Conservation (phyloP, 1,140 invertebrate species). For the Hirudo medicinalis region DNA sequence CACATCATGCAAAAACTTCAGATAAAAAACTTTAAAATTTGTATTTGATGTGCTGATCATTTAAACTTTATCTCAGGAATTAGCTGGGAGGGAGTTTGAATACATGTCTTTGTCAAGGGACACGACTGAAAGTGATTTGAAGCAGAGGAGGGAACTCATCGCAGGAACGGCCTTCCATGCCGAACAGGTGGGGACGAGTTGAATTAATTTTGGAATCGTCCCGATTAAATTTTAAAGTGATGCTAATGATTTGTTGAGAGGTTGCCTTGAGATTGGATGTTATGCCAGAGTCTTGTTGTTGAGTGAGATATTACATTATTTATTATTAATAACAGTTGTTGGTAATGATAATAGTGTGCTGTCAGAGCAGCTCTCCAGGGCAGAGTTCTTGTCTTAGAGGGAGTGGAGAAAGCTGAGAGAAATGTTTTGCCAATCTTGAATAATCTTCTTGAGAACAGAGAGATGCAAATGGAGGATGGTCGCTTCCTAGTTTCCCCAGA, state of each 20-base stretch:
- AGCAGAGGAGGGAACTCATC: conserved; percentile 82
- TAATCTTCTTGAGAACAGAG: conserved; percentile 92
- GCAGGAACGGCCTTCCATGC: conserved; percentile 74
- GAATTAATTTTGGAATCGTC: too few species aligned
- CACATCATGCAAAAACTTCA: neutral
- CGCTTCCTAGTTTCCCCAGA: conserved; percentile 72
- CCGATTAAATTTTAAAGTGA: too few species aligned
- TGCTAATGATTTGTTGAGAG: too few species aligned
- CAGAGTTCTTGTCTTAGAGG: conserved; percentile 79
- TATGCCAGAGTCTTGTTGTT: too few species aligned
- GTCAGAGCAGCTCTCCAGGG: conserved; percentile 77
- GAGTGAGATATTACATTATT: neutral
- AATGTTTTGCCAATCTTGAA: conserved; percentile 95
- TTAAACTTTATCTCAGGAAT: conserved; percentile 43
- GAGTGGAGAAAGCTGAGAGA: conserved; percentile 90
- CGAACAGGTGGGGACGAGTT: conserved; percentile 57
- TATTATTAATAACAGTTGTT: neutral
- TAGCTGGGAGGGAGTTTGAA: conserved; percentile 76
- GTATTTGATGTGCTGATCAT: neutral
- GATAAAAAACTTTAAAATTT: neutral
- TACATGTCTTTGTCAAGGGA: conserved; percentile 85
- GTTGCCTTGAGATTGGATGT: neutral
- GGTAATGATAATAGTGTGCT: conserved; percentile 52
- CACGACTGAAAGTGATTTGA: conserved; percentile 89
- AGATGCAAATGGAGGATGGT: conserved; percentile 96